Evolutionary conservation across 2,888 invertebrate genomes (phyloP).

Genomic region (Sinelater perroti): DNA sequence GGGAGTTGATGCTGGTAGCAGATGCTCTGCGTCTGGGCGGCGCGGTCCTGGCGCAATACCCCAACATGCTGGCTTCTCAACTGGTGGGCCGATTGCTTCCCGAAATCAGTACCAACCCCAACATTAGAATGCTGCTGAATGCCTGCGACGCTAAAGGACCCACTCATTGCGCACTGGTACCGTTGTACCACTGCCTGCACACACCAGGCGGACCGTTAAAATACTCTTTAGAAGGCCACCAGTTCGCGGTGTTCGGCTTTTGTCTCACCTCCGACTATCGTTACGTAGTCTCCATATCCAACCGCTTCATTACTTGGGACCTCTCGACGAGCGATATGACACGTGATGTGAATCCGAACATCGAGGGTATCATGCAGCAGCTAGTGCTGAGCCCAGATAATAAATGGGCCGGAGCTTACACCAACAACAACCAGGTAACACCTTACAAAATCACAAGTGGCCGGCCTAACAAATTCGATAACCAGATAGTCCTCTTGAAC

Average conservation of each 20-base stretch:
- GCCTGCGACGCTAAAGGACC: slow-evolving; percentile 93
- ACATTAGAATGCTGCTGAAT: slow-evolving; percentile 85
- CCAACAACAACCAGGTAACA: slow-evolving; percentile 90
- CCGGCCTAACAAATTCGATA: too few relatives aligned
- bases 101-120: slow-evolving; percentile 82
- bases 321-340: slow-evolving; percentile 94
- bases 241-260: slow-evolving; percentile 95
- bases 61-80: slow-evolving; percentile 96
- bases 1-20: slow-evolving; percentile 90
- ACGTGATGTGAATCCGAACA: slow-evolving; percentile 89
- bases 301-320: slow-evolving; percentile 97
- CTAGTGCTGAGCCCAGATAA: slow-evolving; percentile 93
- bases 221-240: slow-evolving; percentile 97
- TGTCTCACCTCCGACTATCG: slow-evolving; percentile 88
- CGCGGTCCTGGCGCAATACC: slow-evolving; percentile 89
- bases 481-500: slow-evolving; percentile 84
- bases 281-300: slow-evolving; percentile 95
- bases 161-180: slow-evolving; percentile 87
- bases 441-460: too few relatives aligned
- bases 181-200: slow-evolving; percentile 94
- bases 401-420: slow-evolving; percentile 94
- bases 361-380: slow-evolving; percentile 96
- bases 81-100: slow-evolving; percentile 91
- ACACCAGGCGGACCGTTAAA: slow-evolving; percentile 97
- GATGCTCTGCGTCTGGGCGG: slow-evolving; percentile 94